Evolutionary conservation across 2,888 invertebrate species (phyloP).

Genomic region (Drosophila rubida): DNA sequence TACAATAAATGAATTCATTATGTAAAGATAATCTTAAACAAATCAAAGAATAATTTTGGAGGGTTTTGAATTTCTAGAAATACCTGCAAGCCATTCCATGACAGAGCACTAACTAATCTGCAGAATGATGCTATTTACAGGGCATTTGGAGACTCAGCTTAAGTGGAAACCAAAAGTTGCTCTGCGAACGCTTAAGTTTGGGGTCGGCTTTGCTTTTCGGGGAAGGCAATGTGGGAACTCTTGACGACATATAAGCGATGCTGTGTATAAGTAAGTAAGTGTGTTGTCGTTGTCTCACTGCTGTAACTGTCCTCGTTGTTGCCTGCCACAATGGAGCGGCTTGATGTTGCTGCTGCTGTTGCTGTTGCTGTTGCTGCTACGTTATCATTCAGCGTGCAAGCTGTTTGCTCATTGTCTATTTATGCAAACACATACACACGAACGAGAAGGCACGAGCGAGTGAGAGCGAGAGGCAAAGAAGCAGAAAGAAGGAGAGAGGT

Average conservation of each 20-base stretch:
- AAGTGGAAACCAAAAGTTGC: conserved; percentile 21
- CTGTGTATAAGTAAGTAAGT: conserved; percentile 47
- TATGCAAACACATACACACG: conserved; percentile 73
- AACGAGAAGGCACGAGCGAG: conserved; percentile 5
- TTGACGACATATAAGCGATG: conserved; percentile 64
- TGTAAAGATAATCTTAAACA: no score
- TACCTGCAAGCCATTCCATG: no score
- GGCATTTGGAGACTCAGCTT: conserved; percentile 9
- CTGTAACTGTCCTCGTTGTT: conserved; percentile 21
- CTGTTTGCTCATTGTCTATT: conserved; percentile 81
- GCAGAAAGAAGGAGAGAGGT: background rate
- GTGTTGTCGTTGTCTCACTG: conserved; percentile 2
- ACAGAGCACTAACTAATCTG: no score
- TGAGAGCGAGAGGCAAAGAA: background rate
- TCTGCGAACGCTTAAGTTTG: conserved; percentile 22
- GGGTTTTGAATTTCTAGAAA: no score
- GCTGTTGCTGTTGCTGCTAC: conserved; percentile 52
- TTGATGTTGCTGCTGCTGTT: conserved; percentile 36
- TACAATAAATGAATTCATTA: no score
- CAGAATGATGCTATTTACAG: conserved; percentile 23
- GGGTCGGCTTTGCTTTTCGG: conserved; percentile 13
- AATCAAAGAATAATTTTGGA: no score
- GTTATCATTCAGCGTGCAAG: conserved; percentile 81
- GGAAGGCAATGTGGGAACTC: conserved; percentile 38
- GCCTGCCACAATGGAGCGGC: conserved; percentile 62